phyloP scores from a whole-genome alignment of 2,797 vertebrate genomes.

The Glyptemys insculpta region DNA sequence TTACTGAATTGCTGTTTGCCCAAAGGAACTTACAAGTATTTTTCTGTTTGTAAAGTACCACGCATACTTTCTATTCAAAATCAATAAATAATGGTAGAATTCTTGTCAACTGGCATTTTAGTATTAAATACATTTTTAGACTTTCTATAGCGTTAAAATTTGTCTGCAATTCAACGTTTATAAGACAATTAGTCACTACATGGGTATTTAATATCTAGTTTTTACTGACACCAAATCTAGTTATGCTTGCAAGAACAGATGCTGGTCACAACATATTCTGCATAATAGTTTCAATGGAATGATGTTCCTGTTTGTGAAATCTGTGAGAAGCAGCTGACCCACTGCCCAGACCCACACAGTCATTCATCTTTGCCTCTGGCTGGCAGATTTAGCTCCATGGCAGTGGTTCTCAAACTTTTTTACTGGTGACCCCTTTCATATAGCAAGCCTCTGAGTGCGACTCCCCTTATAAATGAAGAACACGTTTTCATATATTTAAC shows the following conservation, averaged over 20 bases:
- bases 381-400: conserved; percentile 44
- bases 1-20: neutral
- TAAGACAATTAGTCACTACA: neutral
- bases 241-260: neutral
- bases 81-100: neutral
- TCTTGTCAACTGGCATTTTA: neutral
- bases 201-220: neutral
- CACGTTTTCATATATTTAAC: too few relatives aligned
- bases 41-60: neutral
- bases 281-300: conserved; percentile 31
- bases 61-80: neutral
- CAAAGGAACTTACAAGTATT: rapidly evolving
- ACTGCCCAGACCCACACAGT: conserved; percentile 47
- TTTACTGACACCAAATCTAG: neutral
- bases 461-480: too few relatives aligned
- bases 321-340: conserved; percentile 15
- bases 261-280: conserved; percentile 41
- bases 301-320: conserved; percentile 40
- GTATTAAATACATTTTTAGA: neutral
- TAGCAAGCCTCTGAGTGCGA: too few relatives aligned
- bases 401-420: neutral
- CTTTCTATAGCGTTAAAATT: neutral
- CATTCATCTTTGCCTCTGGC: conserved; percentile 32
- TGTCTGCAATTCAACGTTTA: neutral
- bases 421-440: too few relatives aligned